Evolutionary conservation across 2,797 vertebrate genomes (phyloP), one percentile per base, ranked within the genome.

Genomic region (Aplochiton taeniatus): DNA sequence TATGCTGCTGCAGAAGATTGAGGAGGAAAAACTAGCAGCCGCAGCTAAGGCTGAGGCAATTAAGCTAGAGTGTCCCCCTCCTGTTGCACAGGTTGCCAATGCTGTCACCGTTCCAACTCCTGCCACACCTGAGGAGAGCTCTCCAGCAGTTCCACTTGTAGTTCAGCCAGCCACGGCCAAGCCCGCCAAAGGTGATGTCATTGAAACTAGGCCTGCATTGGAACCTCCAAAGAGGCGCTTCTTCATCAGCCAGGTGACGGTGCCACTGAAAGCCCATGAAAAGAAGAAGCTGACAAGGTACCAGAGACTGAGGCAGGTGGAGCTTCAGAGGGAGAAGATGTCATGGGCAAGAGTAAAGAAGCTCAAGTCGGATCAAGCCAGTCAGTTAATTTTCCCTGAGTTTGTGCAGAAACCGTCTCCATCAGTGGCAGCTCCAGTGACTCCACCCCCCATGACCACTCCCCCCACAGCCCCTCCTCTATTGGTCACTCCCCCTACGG

Each of bases 271-370:
- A 79, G 94, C 91, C 61, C 91, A 95, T 0, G 91, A 97, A 77
- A 98, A 98, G 87, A 88, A 96, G 93, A 93, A 96, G 70, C 76
- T 96, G 5, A 84, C 92, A 16, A 78, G 88, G 79, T 90, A 94
- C 83, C 92, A 94, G 77, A 86, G 88, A 56, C 73, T 94, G 4
- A 80, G 93, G 62, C 92, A 93, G 83, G 91, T 92, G 0, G 93
- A 94, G 42, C 87, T 98, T 18, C 91, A 93, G 80, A 85, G 92
- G 66, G 92, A 94, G 70, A 93, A 93, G 67, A 88, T 94, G 83
- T 98, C 95, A 19, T 99, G 98, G 98, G 96, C 95, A 19, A 96
- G 95, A 75, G 95, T 99, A 61, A 98, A 97, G 83, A 94, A 98
- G 72, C 89, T 96, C 11, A 99, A 98, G 86, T 92, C 93, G 13